These are phyloP conservation scores for Aulostomus chinensis DNA, from an alignment of 2,797 vertebrate species.

Conservation along the genomic window DNA sequence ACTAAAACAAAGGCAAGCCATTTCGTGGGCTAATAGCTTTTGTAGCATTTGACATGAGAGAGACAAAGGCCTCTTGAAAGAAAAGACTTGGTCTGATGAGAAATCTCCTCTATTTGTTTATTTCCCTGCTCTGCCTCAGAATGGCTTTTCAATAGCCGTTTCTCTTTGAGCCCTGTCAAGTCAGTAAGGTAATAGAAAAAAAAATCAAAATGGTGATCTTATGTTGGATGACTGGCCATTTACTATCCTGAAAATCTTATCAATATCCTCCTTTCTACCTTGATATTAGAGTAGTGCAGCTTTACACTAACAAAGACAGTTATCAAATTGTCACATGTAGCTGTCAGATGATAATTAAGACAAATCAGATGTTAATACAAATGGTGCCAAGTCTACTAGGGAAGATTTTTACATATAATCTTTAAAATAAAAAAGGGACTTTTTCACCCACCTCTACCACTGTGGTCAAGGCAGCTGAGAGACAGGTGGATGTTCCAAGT, in stretches of 20 bases:
- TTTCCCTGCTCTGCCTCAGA: constrained; percentile 53
- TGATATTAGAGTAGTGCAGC: not conserved
- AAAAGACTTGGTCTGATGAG: constrained; percentile 78
- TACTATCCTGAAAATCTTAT: not conserved
- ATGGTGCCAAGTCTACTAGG: not conserved
- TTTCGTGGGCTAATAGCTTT: constrained; percentile 85
- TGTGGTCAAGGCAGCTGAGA: too few species aligned
- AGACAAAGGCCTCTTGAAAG: constrained; percentile 81
- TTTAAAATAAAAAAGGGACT: too few species aligned
- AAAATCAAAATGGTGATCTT: constrained; percentile 54
- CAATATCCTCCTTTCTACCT: not conserved
- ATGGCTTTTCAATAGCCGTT: constrained; percentile 48
- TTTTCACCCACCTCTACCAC: too few species aligned
- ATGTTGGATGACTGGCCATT: constrained; percentile 32
- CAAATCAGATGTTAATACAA: not conserved
- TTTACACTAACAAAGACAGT: not conserved
- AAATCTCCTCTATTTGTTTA: constrained; percentile 77
- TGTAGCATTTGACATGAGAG: constrained; percentile 83
- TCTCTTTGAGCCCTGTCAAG: constrained; percentile 47
- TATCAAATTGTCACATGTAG: not conserved
- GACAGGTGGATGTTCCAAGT: too few species aligned
- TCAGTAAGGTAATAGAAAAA: constrained; percentile 37
- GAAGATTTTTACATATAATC: not conserved
- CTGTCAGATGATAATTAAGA: not conserved
- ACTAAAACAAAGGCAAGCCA: constrained; percentile 84